Conservation (phyloP, 1,140 invertebrate genomes). For the Colletes latitarsis region DNA sequence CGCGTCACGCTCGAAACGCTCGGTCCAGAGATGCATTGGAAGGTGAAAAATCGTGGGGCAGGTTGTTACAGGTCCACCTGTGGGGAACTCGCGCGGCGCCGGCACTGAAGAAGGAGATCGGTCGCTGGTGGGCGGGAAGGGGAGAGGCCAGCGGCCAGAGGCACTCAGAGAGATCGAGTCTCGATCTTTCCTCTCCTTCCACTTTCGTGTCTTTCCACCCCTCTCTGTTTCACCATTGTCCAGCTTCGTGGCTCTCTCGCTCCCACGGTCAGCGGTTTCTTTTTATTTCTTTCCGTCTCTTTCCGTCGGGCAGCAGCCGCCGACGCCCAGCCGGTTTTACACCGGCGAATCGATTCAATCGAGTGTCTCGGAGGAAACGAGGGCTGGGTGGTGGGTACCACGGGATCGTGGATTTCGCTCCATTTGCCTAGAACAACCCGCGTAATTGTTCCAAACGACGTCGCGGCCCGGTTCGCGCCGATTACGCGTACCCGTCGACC, state of each 20-base stretch:
- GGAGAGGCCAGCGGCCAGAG: slow-evolving; percentile 75
- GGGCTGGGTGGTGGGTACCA: slow-evolving; percentile 36
- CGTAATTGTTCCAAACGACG: slow-evolving; percentile 40
- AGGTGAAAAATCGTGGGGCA: slow-evolving; percentile 58
- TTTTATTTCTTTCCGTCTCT: slow-evolving; percentile 56
- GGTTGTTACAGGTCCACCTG: slow-evolving; percentile 65
- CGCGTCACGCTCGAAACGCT: background rate
- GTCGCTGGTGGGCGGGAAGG: slow-evolving; percentile 57
- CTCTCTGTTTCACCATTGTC: background rate
- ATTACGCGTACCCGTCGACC: too few species aligned
- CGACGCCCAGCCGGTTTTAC: slow-evolving; percentile 79
- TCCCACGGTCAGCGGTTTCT: slow-evolving; percentile 27
- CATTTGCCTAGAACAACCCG: slow-evolving; percentile 59
- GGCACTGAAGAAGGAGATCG: slow-evolving; percentile 71
- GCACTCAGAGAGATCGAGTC: slow-evolving; percentile 75
- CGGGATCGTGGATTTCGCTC: slow-evolving; percentile 60
- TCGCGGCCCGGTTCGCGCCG: too few species aligned
- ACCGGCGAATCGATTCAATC: slow-evolving; percentile 66
- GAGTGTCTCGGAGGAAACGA: slow-evolving; percentile 56
- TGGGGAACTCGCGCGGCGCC: slow-evolving; percentile 53
- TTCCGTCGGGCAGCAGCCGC: slow-evolving; percentile 70
- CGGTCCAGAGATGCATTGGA: slow-evolving; percentile 1
- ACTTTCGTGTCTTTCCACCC: slow-evolving; percentile 11
- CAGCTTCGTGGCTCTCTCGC: background rate
- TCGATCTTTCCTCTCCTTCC: slow-evolving; percentile 48